Percentiles rank a stretch among this genome's conserved stretches.
phyloP scores from a whole-genome alignment of 2,113 vertebrate genomes.

The Myotis yumanensis region DNA sequence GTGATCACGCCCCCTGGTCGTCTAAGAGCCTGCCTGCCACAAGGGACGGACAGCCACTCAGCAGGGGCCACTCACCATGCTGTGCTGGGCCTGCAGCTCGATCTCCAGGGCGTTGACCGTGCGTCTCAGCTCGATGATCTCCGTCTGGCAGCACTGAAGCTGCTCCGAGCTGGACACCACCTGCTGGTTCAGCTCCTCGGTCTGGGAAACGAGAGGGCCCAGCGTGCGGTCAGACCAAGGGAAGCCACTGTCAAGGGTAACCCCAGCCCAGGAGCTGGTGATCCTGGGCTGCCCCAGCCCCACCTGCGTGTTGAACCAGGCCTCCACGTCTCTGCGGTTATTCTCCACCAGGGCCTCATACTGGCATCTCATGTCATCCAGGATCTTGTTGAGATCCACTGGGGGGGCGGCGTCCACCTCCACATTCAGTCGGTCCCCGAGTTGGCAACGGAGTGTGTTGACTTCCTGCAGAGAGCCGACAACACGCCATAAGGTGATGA shows the following conservation, averaged over 20 bases:
- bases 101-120: constrained; percentile 81
- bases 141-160: constrained; percentile 75
- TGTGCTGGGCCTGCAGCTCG: constrained; percentile 82
- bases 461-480: constrained; percentile 84
- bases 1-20: rapidly evolving
- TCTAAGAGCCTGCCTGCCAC: rapidly evolving
- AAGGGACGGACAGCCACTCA: rapidly evolving
- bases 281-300: constrained; percentile 79
- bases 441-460: constrained; percentile 85
- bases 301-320: constrained; percentile 89
- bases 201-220: constrained; percentile 56
- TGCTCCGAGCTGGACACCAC: constrained; percentile 79
- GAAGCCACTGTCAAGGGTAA: constrained; percentile 73
- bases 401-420: constrained; percentile 87
- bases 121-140: constrained; percentile 80
- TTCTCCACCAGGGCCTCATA: constrained; percentile 85
- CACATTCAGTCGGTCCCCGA: constrained; percentile 89
- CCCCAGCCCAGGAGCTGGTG: constrained; percentile 25
- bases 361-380: constrained; percentile 86
- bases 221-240: neutral
- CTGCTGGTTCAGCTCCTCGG: constrained; percentile 78
- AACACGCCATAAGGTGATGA: rapidly evolving
- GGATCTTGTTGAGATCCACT: constrained; percentile 80
- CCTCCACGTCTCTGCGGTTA: constrained; percentile 83
- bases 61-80: constrained; percentile 71